Conservation (phyloP, 2,888 invertebrate species). For the Microchrysa polita region DNA sequence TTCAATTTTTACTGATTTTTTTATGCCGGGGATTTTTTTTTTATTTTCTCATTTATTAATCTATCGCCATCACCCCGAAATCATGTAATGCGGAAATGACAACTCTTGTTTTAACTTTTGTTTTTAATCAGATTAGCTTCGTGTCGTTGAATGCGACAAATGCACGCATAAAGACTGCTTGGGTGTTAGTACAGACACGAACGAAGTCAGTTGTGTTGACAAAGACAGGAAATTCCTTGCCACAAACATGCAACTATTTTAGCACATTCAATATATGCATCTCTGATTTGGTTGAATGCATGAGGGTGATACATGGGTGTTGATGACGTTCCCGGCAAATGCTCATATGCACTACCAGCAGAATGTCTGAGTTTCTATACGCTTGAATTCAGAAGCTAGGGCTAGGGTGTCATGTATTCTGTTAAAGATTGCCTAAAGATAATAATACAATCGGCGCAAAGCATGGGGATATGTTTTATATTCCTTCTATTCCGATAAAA, state of each 20-base stretch:
- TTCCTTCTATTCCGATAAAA: neutral
- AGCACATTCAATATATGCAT: neutral
- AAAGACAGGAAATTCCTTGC: constrained; percentile 8
- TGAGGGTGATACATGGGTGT: neutral
- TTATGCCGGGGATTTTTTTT: too few species aligned
- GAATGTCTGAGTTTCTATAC: too few species aligned
- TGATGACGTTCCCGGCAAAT: neutral
- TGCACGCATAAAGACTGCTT: neutral
- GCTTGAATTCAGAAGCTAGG: neutral
- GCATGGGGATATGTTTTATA: neutral
- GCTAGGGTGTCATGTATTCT: neutral
- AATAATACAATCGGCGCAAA: neutral
- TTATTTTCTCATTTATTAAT: too few species aligned
- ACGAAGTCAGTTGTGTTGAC: neutral
- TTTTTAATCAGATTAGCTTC: constrained; percentile 1
- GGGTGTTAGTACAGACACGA: neutral
- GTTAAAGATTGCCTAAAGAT: neutral
- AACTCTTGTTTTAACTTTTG: too few species aligned
- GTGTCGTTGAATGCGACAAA: constrained; percentile 1
- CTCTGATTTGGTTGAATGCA: neutral
- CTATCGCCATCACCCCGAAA: too few species aligned
- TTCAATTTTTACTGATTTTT: too few species aligned
- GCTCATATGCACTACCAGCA: too few species aligned
- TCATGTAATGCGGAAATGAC: too few species aligned
- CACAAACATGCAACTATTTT: constrained; percentile 11